Conservation (phyloP, 2,797 vertebrate genomes). For the Delichon dasypus region DNA sequence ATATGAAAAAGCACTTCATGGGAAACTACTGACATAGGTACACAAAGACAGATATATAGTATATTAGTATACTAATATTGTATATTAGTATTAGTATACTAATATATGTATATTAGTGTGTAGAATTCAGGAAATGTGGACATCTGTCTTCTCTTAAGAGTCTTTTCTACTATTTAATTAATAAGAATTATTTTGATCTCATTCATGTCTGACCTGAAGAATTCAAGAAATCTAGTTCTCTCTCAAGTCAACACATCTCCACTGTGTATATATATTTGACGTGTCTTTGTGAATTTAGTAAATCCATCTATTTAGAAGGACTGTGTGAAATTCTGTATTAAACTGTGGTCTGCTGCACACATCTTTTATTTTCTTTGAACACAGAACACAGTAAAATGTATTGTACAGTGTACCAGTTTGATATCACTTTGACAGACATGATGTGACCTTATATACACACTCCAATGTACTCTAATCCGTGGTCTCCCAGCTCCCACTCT, state of each 20-base stretch:
- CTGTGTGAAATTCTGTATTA: constrained; percentile 63
- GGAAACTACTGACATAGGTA: background rate
- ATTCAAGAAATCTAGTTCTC: constrained; percentile 13
- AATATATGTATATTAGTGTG: background rate
- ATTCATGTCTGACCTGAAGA: constrained; percentile 1
- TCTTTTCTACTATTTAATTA: constrained; percentile 17
- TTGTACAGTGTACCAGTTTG: constrained; percentile 70
- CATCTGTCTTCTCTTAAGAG: constrained; percentile 28
- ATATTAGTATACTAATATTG: no score
- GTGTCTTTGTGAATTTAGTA: constrained; percentile 26
- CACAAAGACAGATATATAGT: background rate
- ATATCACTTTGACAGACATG: constrained; percentile 77
- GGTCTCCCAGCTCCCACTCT: constrained; percentile 78
- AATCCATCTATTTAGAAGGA: constrained; percentile 63
- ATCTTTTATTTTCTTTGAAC: constrained; percentile 74
- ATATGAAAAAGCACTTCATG: background rate
- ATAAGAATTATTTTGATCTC: constrained; percentile 24
- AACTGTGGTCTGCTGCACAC: constrained; percentile 69
- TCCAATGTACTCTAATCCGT: constrained; percentile 74
- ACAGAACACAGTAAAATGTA: constrained; percentile 73
- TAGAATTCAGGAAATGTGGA: constrained; percentile 8
- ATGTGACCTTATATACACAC: constrained; percentile 77
- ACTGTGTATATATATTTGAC: background rate
- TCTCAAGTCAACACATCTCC: constrained; percentile 17
- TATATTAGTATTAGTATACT: no score